Conservation (phyloP, 2,113 vertebrate species). For the Catharus bicknelli region DNA sequence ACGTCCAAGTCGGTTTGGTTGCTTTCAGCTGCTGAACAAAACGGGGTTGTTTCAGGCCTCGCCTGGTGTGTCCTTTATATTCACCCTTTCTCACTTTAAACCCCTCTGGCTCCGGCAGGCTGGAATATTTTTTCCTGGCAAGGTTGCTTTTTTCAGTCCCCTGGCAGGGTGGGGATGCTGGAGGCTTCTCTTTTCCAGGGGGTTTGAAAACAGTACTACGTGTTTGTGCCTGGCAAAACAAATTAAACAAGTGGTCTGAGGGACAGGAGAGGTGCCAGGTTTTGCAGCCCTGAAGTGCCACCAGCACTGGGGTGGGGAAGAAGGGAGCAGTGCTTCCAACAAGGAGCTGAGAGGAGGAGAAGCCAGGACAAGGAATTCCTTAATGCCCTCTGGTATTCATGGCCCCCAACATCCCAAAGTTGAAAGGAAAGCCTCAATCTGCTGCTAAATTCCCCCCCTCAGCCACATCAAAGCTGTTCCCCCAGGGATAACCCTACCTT, state of each 20-base stretch:
- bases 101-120: not conserved
- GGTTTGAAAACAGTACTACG: not conserved
- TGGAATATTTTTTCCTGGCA: slow-evolving; percentile 46
- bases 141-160: not conserved
- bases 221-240: not conserved
- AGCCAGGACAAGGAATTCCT: not conserved
- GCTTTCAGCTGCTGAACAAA: slow-evolving; percentile 53
- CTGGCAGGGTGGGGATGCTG: not conserved
- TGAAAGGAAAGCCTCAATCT: not conserved
- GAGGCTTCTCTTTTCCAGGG: not conserved
- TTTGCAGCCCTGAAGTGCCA: not conserved
- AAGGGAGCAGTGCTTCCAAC: not conserved
- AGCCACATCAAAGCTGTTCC: not conserved
- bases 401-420: not conserved
- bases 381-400: not conserved
- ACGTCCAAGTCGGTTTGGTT: not conserved
- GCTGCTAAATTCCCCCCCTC: not conserved
- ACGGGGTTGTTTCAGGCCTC: slow-evolving; percentile 20
- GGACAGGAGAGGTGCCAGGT: not conserved
- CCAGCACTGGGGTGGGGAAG: fast-evolving
- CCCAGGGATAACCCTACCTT: not conserved
- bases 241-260: not conserved
- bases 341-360: not conserved
- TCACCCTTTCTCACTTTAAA: slow-evolving; percentile 12
- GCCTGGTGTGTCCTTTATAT: slow-evolving; percentile 45